phyloP scores from a whole-genome alignment of 2,113 vertebrate species.

The Lasiurus borealis region DNA sequence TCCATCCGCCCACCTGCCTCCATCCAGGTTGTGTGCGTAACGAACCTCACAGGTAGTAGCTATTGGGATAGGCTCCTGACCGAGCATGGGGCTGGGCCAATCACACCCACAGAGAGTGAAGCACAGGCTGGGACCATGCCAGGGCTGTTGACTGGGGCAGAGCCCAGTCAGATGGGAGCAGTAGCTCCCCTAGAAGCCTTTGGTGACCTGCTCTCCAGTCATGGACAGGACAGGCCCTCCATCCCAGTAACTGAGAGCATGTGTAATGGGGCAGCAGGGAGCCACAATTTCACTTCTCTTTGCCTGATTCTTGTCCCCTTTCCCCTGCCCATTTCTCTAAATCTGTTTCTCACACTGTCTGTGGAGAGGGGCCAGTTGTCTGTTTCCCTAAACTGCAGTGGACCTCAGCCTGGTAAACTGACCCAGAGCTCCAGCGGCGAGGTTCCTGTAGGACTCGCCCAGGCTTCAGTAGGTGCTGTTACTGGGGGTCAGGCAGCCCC shows the following conservation, averaged over 20 bases:
- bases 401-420: not conserved
- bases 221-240: no score
- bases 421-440: accelerated
- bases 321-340: not conserved
- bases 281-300: not conserved
- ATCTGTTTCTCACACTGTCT: not conserved
- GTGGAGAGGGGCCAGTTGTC: not conserved
- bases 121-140: not conserved
- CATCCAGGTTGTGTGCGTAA: not conserved
- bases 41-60: no score
- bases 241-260: not conserved
- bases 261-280: not conserved
- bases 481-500: not conserved
- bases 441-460: not conserved
- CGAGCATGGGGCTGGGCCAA: not conserved
- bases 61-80: not conserved
- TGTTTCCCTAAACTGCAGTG: not conserved
- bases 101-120: not conserved
- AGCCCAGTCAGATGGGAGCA: not conserved
- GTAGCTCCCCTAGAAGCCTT: not conserved
- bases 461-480: not conserved
- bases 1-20: no score
- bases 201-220: not conserved
- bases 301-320: not conserved
- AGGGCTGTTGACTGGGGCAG: not conserved